A percentile compares a stretch with the other conserved stretches of the same genome.
phyloP scores from a whole-genome alignment of 2,797 vertebrate genomes.

The Scleropages formosus region DNA sequence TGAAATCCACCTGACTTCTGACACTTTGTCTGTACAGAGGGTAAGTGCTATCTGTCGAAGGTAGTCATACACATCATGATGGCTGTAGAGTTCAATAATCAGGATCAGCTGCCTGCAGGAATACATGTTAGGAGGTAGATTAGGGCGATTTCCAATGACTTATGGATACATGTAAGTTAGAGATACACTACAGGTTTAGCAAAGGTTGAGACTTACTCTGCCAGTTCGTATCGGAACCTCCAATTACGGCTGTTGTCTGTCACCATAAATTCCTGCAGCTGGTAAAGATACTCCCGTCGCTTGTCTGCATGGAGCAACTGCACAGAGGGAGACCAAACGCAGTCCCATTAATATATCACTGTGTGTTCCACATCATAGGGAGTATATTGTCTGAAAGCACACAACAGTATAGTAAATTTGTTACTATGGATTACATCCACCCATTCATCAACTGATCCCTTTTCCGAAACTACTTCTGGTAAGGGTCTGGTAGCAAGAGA shows the following conservation, averaged over 20 bases:
- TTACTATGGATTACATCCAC: no score
- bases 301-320: slow-evolving; percentile 71
- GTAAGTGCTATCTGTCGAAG: slow-evolving; percentile 63
- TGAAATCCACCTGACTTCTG: slow-evolving; percentile 70
- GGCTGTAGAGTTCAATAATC: slow-evolving; percentile 65
- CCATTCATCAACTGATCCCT: no score
- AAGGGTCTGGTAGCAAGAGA: no score
- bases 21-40: slow-evolving; percentile 68
- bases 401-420: no score
- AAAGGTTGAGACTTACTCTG: slow-evolving; percentile 59
- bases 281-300: slow-evolving; percentile 70
- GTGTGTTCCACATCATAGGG: no score
- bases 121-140: not conserved
- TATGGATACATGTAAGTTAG: not conserved
- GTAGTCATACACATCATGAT: slow-evolving; percentile 63
- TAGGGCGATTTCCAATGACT: not conserved
- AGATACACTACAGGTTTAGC: not conserved
- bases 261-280: slow-evolving; percentile 72
- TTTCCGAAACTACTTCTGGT: no score
- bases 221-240: slow-evolving; percentile 68
- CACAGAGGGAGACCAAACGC: not conserved
- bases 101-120: slow-evolving; percentile 68
- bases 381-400: no score
- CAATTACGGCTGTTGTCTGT: slow-evolving; percentile 70
- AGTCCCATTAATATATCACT: no score